These are phyloP conservation scores for Botia almorhae DNA, from an alignment of 2,797 vertebrate species.

Conservation along the genomic window DNA sequence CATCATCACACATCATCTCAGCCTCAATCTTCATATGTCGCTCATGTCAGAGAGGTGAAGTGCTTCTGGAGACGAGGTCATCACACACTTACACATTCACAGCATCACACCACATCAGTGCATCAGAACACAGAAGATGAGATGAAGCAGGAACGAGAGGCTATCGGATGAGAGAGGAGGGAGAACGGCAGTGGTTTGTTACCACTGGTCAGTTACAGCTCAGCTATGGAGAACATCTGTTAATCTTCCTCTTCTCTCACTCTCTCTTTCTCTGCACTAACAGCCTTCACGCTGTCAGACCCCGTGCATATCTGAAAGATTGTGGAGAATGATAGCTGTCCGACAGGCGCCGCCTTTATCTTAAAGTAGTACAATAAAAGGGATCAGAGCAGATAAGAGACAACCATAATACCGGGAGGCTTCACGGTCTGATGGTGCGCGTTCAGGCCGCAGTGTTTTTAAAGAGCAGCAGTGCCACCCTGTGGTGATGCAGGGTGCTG, in stretches of 20 bases:
- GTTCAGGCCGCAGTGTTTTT: neutral
- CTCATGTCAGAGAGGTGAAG: too few species aligned
- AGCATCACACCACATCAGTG: slow-evolving; percentile 35
- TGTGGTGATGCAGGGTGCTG: slow-evolving; percentile 56
- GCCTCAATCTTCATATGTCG: too few species aligned
- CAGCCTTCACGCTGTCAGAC: slow-evolving; percentile 66
- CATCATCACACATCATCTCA: neutral
- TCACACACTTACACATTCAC: neutral
- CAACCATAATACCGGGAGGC: slow-evolving; percentile 63
- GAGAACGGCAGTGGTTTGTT: slow-evolving; percentile 62
- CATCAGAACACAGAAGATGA: slow-evolving; percentile 25
- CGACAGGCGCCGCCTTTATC: slow-evolving; percentile 74
- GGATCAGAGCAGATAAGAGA: slow-evolving; percentile 75
- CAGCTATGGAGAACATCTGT: slow-evolving; percentile 57
- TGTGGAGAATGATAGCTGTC: slow-evolving; percentile 74
- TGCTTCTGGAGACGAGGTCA: too few species aligned
- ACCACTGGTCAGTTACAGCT: slow-evolving; percentile 75
- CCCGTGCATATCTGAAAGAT: slow-evolving; percentile 72
- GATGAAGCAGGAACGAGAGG: slow-evolving; percentile 23
- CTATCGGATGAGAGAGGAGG: slow-evolving; percentile 29
- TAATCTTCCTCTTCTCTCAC: slow-evolving; percentile 26
- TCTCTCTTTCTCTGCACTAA: slow-evolving; percentile 10
- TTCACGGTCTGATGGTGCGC: neutral
- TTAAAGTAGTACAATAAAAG: slow-evolving; percentile 75
- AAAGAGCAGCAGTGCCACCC: slow-evolving; percentile 78